Percentiles rank a stretch among this genome's conserved stretches.
Conservation (phyloP, 2,888 invertebrate genomes). For the Toxonevra muliebris region DNA sequence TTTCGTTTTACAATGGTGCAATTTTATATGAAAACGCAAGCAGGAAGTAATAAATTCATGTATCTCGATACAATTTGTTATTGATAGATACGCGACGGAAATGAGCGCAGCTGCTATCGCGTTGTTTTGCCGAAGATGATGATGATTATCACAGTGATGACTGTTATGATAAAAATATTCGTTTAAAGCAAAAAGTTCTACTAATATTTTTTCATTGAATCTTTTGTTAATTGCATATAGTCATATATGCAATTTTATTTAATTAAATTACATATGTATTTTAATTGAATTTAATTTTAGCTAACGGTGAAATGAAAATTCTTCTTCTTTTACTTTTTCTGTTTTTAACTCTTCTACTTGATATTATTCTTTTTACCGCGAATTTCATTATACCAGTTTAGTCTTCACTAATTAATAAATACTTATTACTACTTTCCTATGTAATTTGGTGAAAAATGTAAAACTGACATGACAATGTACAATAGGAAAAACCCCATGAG, state of each 20-base stretch:
- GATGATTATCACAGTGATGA: neutral
- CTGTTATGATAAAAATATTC: neutral
- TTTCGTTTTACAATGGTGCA: neutral
- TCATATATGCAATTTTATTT: slow-evolving; percentile 2
- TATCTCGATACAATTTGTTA: slow-evolving; percentile 14
- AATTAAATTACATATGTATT: slow-evolving; percentile 19
- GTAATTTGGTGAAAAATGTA: too few relatives aligned
- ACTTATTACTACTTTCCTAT: too few relatives aligned
- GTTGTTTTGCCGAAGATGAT: slow-evolving; percentile 13
- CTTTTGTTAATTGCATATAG: slow-evolving; percentile 5
- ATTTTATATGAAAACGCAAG: slow-evolving; percentile 9
- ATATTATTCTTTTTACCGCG: too few relatives aligned
- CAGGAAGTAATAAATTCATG: slow-evolving; percentile 62
- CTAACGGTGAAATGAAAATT: slow-evolving; percentile 28
- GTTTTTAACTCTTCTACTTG: too few relatives aligned
- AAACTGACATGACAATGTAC: too few relatives aligned
- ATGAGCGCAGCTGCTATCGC: slow-evolving; percentile 21
- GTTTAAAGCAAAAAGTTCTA: neutral
- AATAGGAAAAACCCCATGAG: too few relatives aligned
- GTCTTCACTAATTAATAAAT: too few relatives aligned
- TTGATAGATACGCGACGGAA: slow-evolving; percentile 27
- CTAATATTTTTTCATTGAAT: neutral
- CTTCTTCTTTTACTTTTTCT: slow-evolving; percentile 3
- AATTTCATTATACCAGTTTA: too few relatives aligned
- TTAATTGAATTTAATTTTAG: slow-evolving; percentile 27